phyloP scores from a whole-genome alignment of 2,888 invertebrate species.

The Xylota sylvarum region DNA sequence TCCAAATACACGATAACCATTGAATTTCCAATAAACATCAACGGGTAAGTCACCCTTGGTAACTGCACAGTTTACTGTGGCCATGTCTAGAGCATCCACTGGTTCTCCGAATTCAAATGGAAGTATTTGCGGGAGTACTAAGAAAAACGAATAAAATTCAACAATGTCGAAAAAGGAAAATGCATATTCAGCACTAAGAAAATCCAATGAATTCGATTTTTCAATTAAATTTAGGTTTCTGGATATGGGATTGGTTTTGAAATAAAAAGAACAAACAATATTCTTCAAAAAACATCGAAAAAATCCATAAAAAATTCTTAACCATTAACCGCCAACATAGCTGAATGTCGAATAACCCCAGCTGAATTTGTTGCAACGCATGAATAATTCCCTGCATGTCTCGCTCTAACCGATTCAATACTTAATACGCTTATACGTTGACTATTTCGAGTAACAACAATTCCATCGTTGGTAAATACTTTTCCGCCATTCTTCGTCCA shows the following conservation, averaged over 20 bases:
- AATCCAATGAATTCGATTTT: neutral
- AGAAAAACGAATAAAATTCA: slow-evolving; percentile 4
- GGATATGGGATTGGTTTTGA: slow-evolving; percentile 43
- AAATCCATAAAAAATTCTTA: slow-evolving; percentile 28
- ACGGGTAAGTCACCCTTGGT: slow-evolving; percentile 88
- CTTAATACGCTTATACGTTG: slow-evolving; percentile 87
- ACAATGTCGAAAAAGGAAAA: neutral
- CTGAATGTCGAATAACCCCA: slow-evolving; percentile 89
- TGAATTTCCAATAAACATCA: slow-evolving; percentile 87
- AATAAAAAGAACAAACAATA: slow-evolving; percentile 53
- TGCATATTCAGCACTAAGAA: neutral
- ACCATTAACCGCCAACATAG: slow-evolving; percentile 91
- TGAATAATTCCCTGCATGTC: slow-evolving; percentile 91
- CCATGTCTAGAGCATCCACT: slow-evolving; percentile 86
- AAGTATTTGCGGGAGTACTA: slow-evolving; percentile 87
- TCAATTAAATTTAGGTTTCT: neutral
- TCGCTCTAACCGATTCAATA: slow-evolving; percentile 89
- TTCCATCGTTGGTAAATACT: slow-evolving; percentile 85
- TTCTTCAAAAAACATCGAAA: slow-evolving; percentile 12
- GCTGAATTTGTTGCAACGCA: slow-evolving; percentile 91
- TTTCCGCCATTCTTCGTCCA: slow-evolving; percentile 88
- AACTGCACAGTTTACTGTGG: slow-evolving; percentile 86
- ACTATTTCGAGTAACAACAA: slow-evolving; percentile 85
- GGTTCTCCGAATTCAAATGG: slow-evolving; percentile 87
- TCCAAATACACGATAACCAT: slow-evolving; percentile 82